Conservation (phyloP, 2,888 invertebrate species). For the Ceramica pisi region DNA sequence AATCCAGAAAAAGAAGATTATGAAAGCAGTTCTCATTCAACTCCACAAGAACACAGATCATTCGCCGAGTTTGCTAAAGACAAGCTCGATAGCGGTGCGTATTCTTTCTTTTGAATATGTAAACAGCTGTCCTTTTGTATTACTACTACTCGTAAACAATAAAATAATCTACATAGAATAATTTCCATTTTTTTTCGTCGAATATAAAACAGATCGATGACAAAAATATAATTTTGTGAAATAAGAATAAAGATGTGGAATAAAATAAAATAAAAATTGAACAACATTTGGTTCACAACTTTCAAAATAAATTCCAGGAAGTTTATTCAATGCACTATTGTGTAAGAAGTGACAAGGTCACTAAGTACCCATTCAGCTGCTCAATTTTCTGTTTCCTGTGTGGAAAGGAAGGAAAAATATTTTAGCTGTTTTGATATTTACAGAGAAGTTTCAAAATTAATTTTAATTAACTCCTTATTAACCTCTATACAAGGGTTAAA, state of each 20-base stretch:
- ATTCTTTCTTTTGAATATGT: conserved; percentile 20
- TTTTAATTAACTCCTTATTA: too few species aligned
- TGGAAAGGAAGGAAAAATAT: too few species aligned
- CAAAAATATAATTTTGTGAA: neutral
- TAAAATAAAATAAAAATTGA: neutral
- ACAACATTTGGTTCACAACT: neutral
- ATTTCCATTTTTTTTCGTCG: neutral
- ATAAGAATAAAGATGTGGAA: neutral
- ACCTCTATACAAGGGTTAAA: too few species aligned
- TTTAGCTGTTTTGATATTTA: too few species aligned
- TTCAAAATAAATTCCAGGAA: neutral
- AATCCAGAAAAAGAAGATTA: conserved; percentile 84
- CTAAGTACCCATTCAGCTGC: neutral
- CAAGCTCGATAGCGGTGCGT: conserved; percentile 87
- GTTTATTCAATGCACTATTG: neutral
- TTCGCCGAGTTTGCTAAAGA: conserved; percentile 89
- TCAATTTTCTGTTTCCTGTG: neutral
- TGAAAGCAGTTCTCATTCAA: conserved; percentile 85
- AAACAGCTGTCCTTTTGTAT: conserved; percentile 21
- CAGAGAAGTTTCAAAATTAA: too few species aligned
- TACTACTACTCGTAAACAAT: neutral
- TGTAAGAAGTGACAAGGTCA: neutral
- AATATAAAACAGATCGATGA: neutral
- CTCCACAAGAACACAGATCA: conserved; percentile 87
- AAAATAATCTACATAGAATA: neutral